phyloP scores from a whole-genome alignment of 2,888 invertebrate species.

The Drosophila pseudotakahashii region DNA sequence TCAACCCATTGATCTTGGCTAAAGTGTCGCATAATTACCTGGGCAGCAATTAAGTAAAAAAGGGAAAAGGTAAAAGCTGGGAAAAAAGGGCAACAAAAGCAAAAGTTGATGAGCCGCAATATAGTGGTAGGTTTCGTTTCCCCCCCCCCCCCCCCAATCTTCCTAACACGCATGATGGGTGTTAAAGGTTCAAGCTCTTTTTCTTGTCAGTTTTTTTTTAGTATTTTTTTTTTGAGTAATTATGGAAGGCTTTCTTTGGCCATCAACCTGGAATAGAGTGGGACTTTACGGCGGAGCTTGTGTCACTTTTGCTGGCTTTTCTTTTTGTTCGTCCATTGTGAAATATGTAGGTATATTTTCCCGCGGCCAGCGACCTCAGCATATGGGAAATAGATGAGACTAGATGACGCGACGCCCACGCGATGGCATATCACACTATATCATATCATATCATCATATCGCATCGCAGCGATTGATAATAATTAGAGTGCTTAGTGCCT shows the following conservation, averaged over 20 bases:
- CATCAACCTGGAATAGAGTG: constrained; percentile 17
- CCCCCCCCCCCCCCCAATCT: constrained; percentile 9
- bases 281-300: background rate
- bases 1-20: constrained; percentile 16
- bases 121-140: constrained; percentile 21
- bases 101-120: constrained; percentile 36
- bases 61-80: background rate
- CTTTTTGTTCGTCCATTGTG: constrained; percentile 17
- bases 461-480: constrained; percentile 33
- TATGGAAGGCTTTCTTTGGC: constrained; percentile 39
- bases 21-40: constrained; percentile 27
- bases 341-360: constrained; percentile 34
- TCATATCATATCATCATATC: constrained; percentile 12
- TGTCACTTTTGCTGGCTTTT: background rate
- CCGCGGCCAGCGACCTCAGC: constrained; percentile 25
- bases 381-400: constrained; percentile 8
- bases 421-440: constrained; percentile 7
- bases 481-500: constrained; percentile 44
- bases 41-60: constrained; percentile 11
- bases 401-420: constrained; percentile 12
- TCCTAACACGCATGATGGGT: constrained; percentile 32
- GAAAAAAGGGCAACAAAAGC: constrained; percentile 25
- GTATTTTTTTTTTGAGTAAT: constrained; percentile 31
- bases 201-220: constrained; percentile 3
- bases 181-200: constrained; percentile 28